Base-by-base conservation (phyloP, 2,113 vertebrate species). In the Eudyptes chrysolophus region DNA sequence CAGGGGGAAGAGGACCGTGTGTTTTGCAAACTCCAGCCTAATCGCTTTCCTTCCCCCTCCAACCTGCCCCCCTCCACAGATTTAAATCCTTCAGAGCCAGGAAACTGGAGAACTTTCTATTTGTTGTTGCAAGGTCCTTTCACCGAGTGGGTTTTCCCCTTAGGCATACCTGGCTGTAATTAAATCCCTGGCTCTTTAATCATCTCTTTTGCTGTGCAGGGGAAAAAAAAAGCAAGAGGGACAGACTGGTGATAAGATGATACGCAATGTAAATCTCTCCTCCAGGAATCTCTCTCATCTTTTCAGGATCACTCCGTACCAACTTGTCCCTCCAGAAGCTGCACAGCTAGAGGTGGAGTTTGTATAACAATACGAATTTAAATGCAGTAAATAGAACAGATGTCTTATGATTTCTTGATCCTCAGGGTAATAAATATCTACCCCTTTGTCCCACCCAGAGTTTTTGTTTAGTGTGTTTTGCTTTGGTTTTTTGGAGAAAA, bases 271-370 rank as follows among this genome's bases (percentile, higher is more conserved):
- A 97, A 93, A 97, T 97, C 75, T 95, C 87, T 96, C 79, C 87
- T 96, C 95, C 92, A 97, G 94, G 93, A 97, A 97, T 97, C 92
- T 96, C 95, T 96, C 94, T 96, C 94, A 97, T 97, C 93, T 94
- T 95, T 90, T 92, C 92, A 96, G 71, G 89, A 97, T 93, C 90
- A n/a, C 81, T 88, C 64, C 11, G 95, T 97, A 96, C 89, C 54
- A 94, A 95, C 97, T 97, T 96, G 96, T 94, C 94, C 93, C 90
- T 97, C 95, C 94, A 94, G 95, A 96, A 96, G 78, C 88, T 95
- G 84, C 86, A 80, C 55, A 71, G 78, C 83, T 92, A 90, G 96
- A 97, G 89, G 93, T 96, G 92, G 84, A 92, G 92, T 94, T 87
- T 97, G 71, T 94, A 75, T 79, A 96, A 95, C 94, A 94, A 96